Evolutionary conservation across 1,140 invertebrate species (phyloP).

Genomic region (Sarcophaga peregrina): DNA sequence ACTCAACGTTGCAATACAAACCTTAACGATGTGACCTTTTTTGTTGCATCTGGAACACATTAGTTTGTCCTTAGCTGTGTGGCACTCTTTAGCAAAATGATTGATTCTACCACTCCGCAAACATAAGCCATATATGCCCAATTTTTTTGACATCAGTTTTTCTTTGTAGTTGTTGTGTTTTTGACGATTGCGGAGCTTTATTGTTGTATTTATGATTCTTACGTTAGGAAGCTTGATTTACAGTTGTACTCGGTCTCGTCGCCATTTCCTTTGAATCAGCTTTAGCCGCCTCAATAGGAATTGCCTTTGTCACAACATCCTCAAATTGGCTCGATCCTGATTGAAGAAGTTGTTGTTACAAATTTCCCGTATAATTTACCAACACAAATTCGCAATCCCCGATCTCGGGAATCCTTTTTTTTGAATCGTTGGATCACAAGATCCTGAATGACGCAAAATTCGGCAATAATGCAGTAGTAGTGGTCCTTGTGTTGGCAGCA

Average conservation of each 20-base stretch:
- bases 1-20: neutral
- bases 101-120: neutral
- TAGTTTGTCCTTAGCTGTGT: neutral
- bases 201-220: neutral
- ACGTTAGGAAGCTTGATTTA: too few relatives aligned
- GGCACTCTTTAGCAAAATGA: constrained; percentile 1
- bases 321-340: too few relatives aligned
- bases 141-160: neutral
- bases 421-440: neutral
- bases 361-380: too few relatives aligned
- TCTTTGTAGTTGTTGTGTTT: neutral
- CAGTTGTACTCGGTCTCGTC: too few relatives aligned
- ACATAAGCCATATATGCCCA: neutral
- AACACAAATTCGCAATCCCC: too few relatives aligned
- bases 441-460: neutral
- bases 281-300: too few relatives aligned
- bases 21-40: neutral
- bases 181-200: neutral
- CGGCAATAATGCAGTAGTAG: too few relatives aligned
- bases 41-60: neutral
- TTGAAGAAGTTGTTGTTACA: too few relatives aligned
- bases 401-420: neutral
- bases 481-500: too few relatives aligned
- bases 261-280: too few relatives aligned
- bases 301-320: too few relatives aligned